Evolutionary conservation across 2,888 invertebrate genomes (phyloP), one percentile per base, ranked within the genome.

Genomic region (Piscicola geometra): DNA sequence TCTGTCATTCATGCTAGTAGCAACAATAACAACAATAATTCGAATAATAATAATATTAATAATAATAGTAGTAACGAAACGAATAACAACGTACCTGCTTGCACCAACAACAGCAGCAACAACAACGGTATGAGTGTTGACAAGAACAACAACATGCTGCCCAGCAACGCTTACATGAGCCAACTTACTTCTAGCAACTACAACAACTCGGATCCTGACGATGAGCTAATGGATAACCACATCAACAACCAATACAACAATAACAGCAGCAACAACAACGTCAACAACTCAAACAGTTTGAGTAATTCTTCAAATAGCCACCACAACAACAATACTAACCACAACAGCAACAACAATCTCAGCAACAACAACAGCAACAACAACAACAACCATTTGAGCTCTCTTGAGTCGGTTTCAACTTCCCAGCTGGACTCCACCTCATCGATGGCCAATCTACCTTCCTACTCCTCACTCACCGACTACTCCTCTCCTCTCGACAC

Each of bases 91-190:
- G 25, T 36, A 33, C 3, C 12, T 35, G 35, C 12, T 12, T n/a
- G 5, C 2, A 67, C 47, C 32, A 47, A 71, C 28, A 28, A 21
- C 25, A 28, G 28, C n/a, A 21, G 30, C 18, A 25, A 47, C 30
- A 32, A 71, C 47, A 47, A 71, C 71, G 30, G 15, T 71, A 25
- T 33, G 3, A 71, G 28, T 28, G 30, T 32, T 33, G 33, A 52
- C 71, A 52, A 18, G 12, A 71, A 71, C 71, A 71, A 71, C 71
- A 71, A 52, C 67, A 67, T 35, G 67, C n/a, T 56, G n/a, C n/a
- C 60, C 3, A 56, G n/a, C 60, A 56, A 25, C 25, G 60, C 60
- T 15, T 56, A 56, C 60, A 5, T 56, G 5, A 25, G n/a, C 60
- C 60, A 56, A 56, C 60, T 56, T n/a, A 21, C 21, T 3, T 56